Evolutionary conservation across 2,113 vertebrate genomes (phyloP).

Genomic region (Nesoenas mayeri): DNA sequence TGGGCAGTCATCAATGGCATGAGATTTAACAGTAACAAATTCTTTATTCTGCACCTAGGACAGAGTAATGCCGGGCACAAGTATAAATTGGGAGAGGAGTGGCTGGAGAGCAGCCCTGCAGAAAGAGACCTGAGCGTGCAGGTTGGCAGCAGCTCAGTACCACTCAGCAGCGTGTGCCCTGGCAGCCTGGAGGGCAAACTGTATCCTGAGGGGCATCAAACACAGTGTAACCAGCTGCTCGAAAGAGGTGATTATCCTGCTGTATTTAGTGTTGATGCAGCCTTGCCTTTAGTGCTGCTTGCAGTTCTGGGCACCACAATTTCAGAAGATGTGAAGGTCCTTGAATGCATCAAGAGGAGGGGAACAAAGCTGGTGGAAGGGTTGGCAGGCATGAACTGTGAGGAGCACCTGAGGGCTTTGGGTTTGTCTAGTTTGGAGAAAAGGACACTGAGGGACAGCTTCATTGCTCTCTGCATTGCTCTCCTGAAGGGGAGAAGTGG

Average conservation of each 20-base stretch:
- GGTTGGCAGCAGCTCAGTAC: background rate
- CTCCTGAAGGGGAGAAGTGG: background rate
- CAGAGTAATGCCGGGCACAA: fast-evolving
- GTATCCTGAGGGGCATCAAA: background rate
- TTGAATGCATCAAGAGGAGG: background rate
- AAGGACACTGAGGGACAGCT: too few relatives aligned
- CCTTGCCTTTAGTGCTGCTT: background rate
- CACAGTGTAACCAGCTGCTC: background rate
- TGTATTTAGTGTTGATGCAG: fast-evolving
- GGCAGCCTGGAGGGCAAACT: background rate
- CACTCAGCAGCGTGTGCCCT: background rate
- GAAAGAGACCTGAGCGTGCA: background rate
- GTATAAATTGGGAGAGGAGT: background rate
- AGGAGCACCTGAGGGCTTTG: fast-evolving
- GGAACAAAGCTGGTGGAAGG: background rate
- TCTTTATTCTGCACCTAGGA: background rate
- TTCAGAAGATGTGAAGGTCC: background rate
- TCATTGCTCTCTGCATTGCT: too few relatives aligned
- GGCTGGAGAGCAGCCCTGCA: background rate
- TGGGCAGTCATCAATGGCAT: fast-evolving
- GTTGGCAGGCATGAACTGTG: background rate
- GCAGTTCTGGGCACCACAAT: background rate
- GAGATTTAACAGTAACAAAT: background rate
- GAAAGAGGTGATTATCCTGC: background rate
- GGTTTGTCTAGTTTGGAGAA: too few relatives aligned